Evolutionary conservation across 2,113 vertebrate species (phyloP).

Genomic region (Motacilla tschutschensis): DNA sequence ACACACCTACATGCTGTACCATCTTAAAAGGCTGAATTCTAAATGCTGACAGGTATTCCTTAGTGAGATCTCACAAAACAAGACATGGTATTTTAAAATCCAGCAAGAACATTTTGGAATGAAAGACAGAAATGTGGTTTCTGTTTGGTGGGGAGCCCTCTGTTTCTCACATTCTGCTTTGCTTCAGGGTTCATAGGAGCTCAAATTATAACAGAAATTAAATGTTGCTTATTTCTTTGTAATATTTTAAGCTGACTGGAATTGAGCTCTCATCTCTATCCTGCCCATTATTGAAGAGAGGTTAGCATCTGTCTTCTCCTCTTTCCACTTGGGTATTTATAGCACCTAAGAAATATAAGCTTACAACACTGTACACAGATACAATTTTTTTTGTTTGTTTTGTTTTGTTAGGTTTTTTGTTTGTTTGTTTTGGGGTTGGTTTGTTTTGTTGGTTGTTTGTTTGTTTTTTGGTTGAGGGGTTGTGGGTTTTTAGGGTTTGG

Average conservation of each 20-base stretch:
- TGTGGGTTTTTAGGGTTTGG: background rate
- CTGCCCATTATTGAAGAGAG: background rate
- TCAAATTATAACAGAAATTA: background rate
- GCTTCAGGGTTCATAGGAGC: background rate
- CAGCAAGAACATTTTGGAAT: background rate
- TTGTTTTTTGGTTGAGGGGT: background rate
- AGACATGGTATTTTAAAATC: background rate
- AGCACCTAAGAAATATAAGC: background rate
- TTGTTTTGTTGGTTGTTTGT: rapidly evolving
- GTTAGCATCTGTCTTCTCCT: background rate
- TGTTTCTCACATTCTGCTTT: background rate
- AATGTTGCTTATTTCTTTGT: background rate
- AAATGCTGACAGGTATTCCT: constrained; percentile 32
- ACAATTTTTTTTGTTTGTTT: too few species aligned
- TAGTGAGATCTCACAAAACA: background rate
- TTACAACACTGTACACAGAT: background rate
- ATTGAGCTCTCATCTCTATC: background rate
- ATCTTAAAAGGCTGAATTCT: background rate
- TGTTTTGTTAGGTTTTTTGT: too few species aligned
- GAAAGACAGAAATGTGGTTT: background rate
- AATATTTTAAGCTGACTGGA: background rate
- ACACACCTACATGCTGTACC: background rate
- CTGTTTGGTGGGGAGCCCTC: background rate
- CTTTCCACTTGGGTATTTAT: background rate
- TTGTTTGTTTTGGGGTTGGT: too few species aligned